Evolutionary conservation across 2,113 vertebrate species (phyloP).

Genomic region (Gobius niger): DNA sequence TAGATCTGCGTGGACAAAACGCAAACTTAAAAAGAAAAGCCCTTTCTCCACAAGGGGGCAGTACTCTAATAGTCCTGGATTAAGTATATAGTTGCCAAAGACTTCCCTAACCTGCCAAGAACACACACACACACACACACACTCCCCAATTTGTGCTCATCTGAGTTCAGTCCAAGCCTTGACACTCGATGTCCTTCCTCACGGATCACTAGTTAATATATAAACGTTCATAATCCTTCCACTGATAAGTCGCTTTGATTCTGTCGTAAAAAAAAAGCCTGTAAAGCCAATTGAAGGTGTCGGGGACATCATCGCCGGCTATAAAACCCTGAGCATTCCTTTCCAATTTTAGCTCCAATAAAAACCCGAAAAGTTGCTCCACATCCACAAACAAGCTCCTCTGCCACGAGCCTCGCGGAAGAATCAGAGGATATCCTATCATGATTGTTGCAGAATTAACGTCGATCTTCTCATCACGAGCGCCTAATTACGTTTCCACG

Average conservation of each 20-base stretch:
- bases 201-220: conserved; percentile 37
- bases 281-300: conserved; percentile 15
- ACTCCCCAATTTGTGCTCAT: too few species aligned
- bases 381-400: conserved; percentile 1
- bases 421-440: conserved; percentile 62
- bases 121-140: too few species aligned
- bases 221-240: conserved; percentile 32
- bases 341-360: conserved; percentile 7
- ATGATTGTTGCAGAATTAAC: conserved; percentile 52
- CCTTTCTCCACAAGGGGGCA: too few species aligned
- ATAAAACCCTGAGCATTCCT: neutral
- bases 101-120: too few species aligned
- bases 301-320: neutral
- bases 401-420: conserved; percentile 16
- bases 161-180: neutral
- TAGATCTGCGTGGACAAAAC: too few species aligned
- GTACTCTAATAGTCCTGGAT: too few species aligned
- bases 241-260: conserved; percentile 33
- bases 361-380: neutral
- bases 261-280: conserved; percentile 16
- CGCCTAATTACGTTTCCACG: conserved; percentile 49
- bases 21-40: too few species aligned
- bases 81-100: too few species aligned
- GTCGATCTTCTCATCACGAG: conserved; percentile 44
- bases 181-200: neutral